A percentile compares a stretch with the other conserved stretches of the same genome.
phyloP scores from a whole-genome alignment of 2,888 invertebrate species.

The Zygaena filipendulae region DNA sequence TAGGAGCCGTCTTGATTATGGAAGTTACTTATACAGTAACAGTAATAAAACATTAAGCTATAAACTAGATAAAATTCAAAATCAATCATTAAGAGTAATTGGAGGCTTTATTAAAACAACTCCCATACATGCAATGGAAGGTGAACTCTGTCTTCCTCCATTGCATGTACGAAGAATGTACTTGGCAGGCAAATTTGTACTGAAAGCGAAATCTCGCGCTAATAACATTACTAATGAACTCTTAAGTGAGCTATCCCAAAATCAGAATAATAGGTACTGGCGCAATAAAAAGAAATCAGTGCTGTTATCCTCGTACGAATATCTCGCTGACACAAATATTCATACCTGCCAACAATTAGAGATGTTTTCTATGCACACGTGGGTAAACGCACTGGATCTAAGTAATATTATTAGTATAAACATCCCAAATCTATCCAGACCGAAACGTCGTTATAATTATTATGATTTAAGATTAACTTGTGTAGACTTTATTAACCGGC shows the following conservation, averaged over 20 bases:
- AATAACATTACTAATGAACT: slow-evolving; percentile 1
- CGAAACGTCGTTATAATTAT: no score
- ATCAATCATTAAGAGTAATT: slow-evolving; percentile 15
- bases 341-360: slow-evolving; percentile 8
- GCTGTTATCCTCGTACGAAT: slow-evolving; percentile 4
- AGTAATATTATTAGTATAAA: not conserved
- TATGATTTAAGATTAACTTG: no score
- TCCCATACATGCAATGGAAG: slow-evolving; percentile 16
- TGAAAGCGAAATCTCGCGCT: slow-evolving; percentile 4
- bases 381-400: slow-evolving; percentile 7
- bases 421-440: not conserved
- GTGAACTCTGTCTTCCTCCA: slow-evolving; percentile 16
- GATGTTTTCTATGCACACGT: slow-evolving; percentile 5
- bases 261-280: slow-evolving; percentile 8
- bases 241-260: slow-evolving; percentile 3
- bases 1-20: slow-evolving; percentile 20
- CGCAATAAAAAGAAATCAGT: slow-evolving; percentile 12
- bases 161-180: slow-evolving; percentile 12
- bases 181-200: slow-evolving; percentile 12
- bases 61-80: slow-evolving; percentile 18
- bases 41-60: slow-evolving; percentile 11
- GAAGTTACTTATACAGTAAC: slow-evolving; percentile 14
- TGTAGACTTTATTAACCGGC: not conserved
- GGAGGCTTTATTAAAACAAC: slow-evolving; percentile 18
- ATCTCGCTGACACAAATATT: no score